Evolutionary conservation across 2,113 vertebrate genomes (phyloP), one percentile per base, ranked within the genome.

Genomic region (Apteryx owenii): DNA sequence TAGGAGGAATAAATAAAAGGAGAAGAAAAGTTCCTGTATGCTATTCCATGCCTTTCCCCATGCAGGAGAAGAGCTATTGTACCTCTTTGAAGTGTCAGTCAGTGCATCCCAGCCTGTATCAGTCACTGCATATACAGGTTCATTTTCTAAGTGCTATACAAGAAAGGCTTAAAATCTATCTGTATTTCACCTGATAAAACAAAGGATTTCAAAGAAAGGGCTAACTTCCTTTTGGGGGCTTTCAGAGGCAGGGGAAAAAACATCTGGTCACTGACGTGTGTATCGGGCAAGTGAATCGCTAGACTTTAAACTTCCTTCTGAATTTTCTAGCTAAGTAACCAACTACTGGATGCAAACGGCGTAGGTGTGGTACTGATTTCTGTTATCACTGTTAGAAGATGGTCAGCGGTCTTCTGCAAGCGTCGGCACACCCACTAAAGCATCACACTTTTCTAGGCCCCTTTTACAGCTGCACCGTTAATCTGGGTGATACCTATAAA

Each of bases 41-140:
- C 2, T 64, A 2, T 51, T 77, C 42, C 28, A 12, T 4, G 7
- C 0, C 5, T 12, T 31, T 60, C 9, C 25, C 25, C 12, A 13
- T 0, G 5, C 0, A 53, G n/a, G 42, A 60, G 53, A 86, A 88
- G 14, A 10, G 14, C 44, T 80, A 22, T 19, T 77, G 6, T 38
- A 21, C 28, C 76, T 31, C 21, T 10, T 60, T 60, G 56, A 60
- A 60, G 56, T 60, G 31, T 60, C 56, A 60, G 56, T 60, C 31
- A 60, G 29, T 19, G 31, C 18, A 33, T 60, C 56, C 56, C 56
- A 33, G 17, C 17, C 56, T 33, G 31, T 7, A 60, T 60, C 56
- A 60, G 56, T 60, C 3, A 1, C 9, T 44, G 6, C 12, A 7
- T 5, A 5, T 4, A 17, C 4, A 17, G 36, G 14, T 6, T 94